A percentile compares a stretch with the other conserved stretches of the same genome.
Evolutionary conservation across 2,888 invertebrate species (phyloP).

Genomic region (Sarcophaga carnaria): DNA sequence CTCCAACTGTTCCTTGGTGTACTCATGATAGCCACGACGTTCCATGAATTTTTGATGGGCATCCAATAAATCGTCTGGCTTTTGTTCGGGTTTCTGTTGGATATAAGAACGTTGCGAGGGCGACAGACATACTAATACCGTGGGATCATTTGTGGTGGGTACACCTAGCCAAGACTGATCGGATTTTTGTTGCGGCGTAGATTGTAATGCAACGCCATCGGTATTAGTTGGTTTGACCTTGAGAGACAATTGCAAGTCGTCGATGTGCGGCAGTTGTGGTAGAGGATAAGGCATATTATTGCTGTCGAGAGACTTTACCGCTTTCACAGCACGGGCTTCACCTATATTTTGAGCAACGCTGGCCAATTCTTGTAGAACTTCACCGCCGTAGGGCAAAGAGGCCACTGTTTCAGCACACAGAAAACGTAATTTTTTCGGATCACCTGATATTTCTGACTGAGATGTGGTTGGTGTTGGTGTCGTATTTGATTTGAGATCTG

Average conservation of each 20-base stretch:
- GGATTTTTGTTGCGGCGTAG: constrained; percentile 48
- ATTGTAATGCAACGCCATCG: constrained; percentile 22
- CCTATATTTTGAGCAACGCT: constrained; percentile 83
- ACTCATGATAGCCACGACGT: constrained; percentile 84
- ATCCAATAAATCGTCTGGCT: constrained; percentile 85
- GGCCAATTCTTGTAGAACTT: constrained; percentile 87
- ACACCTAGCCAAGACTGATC: constrained; percentile 84
- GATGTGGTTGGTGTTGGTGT: constrained; percentile 52
- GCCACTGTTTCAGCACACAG: constrained; percentile 86
- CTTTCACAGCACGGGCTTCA: constrained; percentile 73
- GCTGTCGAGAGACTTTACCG: constrained; percentile 40
- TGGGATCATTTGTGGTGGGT: constrained; percentile 85
- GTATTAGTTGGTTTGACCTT: constrained; percentile 20
- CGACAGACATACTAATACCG: constrained; percentile 86
- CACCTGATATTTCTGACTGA: constrained; percentile 54
- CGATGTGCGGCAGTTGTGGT: constrained; percentile 82
- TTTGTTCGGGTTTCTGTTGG: constrained; percentile 83
- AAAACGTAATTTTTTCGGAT: constrained; percentile 83
- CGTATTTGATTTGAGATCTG: constrained; percentile 68
- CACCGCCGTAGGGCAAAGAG: constrained; percentile 87
- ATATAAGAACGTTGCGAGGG: constrained; percentile 87
- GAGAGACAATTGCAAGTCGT: constrained; percentile 80
- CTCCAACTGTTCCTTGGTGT: constrained; percentile 76
- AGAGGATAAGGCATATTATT: constrained; percentile 82
- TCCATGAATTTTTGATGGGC: constrained; percentile 88